Conservation (phyloP, 2,888 invertebrate species). For the Branchellion lobata region DNA sequence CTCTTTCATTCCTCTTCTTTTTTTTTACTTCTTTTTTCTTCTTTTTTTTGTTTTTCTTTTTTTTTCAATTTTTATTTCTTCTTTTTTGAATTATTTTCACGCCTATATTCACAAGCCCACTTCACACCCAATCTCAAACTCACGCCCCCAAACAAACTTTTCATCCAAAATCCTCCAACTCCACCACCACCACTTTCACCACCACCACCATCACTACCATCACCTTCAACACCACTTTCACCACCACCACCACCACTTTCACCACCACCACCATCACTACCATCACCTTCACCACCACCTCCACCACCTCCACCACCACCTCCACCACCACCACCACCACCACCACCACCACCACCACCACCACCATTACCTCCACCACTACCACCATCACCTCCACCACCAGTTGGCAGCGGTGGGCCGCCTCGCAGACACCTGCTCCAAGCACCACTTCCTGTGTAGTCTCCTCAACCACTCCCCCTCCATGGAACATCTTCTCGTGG, state of each 20-base stretch:
- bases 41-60: no score
- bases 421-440: background rate
- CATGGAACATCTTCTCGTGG: constrained; percentile 29
- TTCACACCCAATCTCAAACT: no score
- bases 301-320: background rate
- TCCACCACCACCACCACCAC: background rate
- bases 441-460: constrained; percentile 10
- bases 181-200: background rate
- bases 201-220: background rate
- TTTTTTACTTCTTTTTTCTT: no score
- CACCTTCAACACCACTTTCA: background rate
- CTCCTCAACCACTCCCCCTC: constrained; percentile 30
- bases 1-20: no score
- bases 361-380: no score
- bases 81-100: no score
- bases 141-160: no score
- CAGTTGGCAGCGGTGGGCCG: background rate
- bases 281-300: background rate
- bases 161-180: background rate
- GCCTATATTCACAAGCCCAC: no score
- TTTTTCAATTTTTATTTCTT: no score
- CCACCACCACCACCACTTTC: no score
- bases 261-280: background rate
- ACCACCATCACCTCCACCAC: background rate
- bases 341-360: background rate